Evolutionary conservation across 2,113 vertebrate genomes (phyloP).

Genomic region (Ivindomyrus marchei): DNA sequence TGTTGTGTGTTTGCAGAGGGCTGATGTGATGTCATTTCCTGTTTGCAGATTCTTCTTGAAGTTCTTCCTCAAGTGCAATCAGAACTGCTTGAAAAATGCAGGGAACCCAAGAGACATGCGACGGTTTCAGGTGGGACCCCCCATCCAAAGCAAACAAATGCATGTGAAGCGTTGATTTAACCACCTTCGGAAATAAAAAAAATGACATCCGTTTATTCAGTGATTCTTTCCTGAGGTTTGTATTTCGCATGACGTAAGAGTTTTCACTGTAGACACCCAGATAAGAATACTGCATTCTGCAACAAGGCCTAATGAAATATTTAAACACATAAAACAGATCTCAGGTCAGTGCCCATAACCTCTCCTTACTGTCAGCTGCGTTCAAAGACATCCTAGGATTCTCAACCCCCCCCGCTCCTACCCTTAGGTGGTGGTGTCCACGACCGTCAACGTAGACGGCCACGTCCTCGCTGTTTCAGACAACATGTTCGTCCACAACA

Average conservation of each 20-base stretch:
- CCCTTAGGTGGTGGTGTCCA: conserved; percentile 82
- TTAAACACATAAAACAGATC: not conserved
- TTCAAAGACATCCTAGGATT: not conserved
- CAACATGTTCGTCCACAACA: conserved; percentile 97
- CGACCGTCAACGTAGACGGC: conserved; percentile 86
- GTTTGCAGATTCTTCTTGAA: conserved; percentile 78
- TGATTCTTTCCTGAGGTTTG: not conserved
- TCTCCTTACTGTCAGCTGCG: not conserved
- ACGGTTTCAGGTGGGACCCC: conserved; percentile 77
- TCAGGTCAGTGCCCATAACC: not conserved
- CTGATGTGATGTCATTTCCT: not conserved
- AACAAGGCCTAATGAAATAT: not conserved
- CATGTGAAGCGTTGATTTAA: not conserved
- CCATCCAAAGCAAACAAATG: not conserved
- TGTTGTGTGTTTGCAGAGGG: not conserved
- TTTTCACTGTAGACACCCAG: not conserved
- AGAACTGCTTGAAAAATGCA: conserved; percentile 92
- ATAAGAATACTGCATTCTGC: not conserved
- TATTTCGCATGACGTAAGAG: not conserved
- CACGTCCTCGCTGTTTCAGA: conserved; percentile 87
- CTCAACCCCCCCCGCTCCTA: not conserved
- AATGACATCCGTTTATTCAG: not conserved
- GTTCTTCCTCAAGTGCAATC: conserved; percentile 93
- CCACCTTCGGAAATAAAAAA: not conserved
- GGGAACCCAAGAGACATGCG: conserved; percentile 91